Evolutionary conservation across 2,888 invertebrate species (phyloP), one percentile per base, ranked within the genome.

Genomic region (Diaphora mendica): DNA sequence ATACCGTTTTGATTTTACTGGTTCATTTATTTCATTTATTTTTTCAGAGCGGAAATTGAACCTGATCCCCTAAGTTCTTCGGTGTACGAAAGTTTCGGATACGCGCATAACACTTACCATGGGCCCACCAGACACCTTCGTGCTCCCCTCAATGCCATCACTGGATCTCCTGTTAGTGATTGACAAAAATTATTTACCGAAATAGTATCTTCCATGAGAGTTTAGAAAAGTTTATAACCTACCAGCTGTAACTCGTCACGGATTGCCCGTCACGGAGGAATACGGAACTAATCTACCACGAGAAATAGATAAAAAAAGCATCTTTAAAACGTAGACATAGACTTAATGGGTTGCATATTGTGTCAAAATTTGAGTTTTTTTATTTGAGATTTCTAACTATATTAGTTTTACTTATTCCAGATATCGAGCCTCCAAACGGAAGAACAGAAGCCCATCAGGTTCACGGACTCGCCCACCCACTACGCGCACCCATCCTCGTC

Each of bases 61-160:
- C 82, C 91, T 0, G 88, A 95, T 81, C 90, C 94, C 48, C 75
- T 92, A 9, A 86, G 88, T 33, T 78, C 91, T 4, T 82, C 91
- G 0, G 82, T 90, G 70, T 93, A 91, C 86, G 94, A 94, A 76
- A 91, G 94, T 2, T 93, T 91, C 81, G 97, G 96, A 0, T 97
- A 97, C 90, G 97, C 97, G 64, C 98, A 98, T 91, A 98, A 99
- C 93, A 99, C 99, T 2, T 99, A 98, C 94, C 99, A 99, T 92
- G 99, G 98, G 0, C 98, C 98, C 66, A 96, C 97, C 11, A 96
- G 97, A 78, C 98, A 98, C 87, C 96, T 97, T 86, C 96, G 98
- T 13, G 96, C 97, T 8, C 95, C 96, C 76, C 94, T 96, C 80
- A 94, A 92, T 85, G 96, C 94, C 76, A 93, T 97, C 82, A 96